A percentile compares a stretch with the other conserved stretches of the same genome.
These are phyloP conservation scores for Zaprionus africanus DNA, from an alignment of 1,140 invertebrate species.

Conservation along the genomic window DNA sequence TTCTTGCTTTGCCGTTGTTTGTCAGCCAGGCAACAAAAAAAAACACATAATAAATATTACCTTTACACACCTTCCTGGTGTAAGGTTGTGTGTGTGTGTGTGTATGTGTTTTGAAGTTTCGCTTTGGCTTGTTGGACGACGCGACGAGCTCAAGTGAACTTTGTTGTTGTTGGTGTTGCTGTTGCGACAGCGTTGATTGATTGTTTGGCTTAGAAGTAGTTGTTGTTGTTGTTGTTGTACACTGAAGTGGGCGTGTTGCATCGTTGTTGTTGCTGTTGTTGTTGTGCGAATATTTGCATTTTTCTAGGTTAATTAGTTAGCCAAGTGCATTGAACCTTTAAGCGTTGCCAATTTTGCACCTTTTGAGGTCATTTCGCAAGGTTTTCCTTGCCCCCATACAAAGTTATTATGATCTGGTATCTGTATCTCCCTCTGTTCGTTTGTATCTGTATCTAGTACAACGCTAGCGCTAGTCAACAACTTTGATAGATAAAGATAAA, in stretches of 20 bases:
- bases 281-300: slow-evolving; percentile 67
- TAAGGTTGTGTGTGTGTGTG: neutral
- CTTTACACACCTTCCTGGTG: slow-evolving; percentile 61
- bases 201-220: slow-evolving; percentile 76
- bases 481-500: slow-evolving; percentile 36
- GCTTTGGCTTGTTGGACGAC: slow-evolving; percentile 25
- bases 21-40: slow-evolving; percentile 41
- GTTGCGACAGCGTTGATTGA: slow-evolving; percentile 67
- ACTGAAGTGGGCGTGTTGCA: slow-evolving; percentile 61
- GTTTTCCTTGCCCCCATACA: slow-evolving; percentile 13
- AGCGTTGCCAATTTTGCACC: slow-evolving; percentile 21
- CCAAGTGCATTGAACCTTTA: slow-evolving; percentile 66
- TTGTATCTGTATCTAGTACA: slow-evolving; percentile 9
- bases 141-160: slow-evolving; percentile 70
- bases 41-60: slow-evolving; percentile 78
- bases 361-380: slow-evolving; percentile 49
- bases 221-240: slow-evolving; percentile 41
- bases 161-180: slow-evolving; percentile 19
- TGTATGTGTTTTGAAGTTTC: slow-evolving; percentile 48
- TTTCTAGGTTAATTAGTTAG: slow-evolving; percentile 76
- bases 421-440: neutral
- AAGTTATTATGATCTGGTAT: slow-evolving; percentile 5
- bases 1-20: slow-evolving; percentile 54
- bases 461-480: slow-evolving; percentile 22
- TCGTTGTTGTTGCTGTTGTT: slow-evolving; percentile 18